A percentile compares a stretch with the other conserved stretches of the same genome.
Conservation (phyloP, 2,888 invertebrate species). For the Protophormia terraenovae region DNA sequence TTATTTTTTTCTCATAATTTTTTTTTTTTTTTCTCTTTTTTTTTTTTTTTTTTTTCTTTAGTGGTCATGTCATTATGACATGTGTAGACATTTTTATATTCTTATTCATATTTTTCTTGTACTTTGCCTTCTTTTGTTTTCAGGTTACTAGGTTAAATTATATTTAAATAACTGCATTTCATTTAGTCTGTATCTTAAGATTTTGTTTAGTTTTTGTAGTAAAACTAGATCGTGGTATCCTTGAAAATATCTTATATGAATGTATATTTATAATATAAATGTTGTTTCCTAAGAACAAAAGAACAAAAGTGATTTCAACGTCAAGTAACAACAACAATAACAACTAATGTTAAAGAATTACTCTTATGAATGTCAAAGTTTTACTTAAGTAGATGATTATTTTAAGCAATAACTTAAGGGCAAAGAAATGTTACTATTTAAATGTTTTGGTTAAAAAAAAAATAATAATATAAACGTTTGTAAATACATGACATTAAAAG, state of each 20-base stretch:
- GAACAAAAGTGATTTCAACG: constrained; percentile 1
- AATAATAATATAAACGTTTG: too few relatives aligned
- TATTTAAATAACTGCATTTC: constrained; percentile 42
- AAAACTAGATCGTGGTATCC: constrained; percentile 22
- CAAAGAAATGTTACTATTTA: not conserved
- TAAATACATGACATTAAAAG: too few relatives aligned
- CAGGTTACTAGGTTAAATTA: constrained; percentile 60
- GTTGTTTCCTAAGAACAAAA: not conserved
- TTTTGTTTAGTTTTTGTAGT: not conserved
- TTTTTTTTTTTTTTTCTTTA: not conserved
- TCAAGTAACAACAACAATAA: not conserved
- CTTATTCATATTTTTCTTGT: not conserved
- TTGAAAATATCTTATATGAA: constrained; percentile 22
- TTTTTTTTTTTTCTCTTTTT: not conserved
- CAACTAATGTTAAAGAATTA: not conserved
- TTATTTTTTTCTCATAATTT: not conserved
- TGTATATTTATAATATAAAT: not conserved
- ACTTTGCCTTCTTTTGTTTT: constrained; percentile 1
- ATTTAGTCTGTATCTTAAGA: constrained; percentile 26
- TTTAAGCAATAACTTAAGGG: not conserved
- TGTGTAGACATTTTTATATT: constrained; percentile 24
- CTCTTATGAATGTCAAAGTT: constrained; percentile 47
- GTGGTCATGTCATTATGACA: constrained; percentile 33
- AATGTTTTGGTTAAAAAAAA: not conserved
- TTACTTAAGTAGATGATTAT: not conserved